phyloP scores from a whole-genome alignment of 2,888 invertebrate species.

The Chymomyza amoena region DNA sequence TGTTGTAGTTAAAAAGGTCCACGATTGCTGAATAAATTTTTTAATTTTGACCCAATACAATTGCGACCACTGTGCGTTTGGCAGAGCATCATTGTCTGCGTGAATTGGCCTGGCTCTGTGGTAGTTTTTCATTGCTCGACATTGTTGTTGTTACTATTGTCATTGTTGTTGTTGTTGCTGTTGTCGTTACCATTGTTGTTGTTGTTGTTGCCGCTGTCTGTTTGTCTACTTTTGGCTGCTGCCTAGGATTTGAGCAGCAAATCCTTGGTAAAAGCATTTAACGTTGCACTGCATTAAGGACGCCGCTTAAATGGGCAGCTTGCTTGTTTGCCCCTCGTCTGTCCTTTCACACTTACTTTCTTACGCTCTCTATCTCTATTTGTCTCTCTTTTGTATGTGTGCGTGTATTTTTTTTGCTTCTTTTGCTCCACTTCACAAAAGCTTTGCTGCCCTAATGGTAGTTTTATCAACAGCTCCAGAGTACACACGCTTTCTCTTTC shows the following conservation, averaged over 20 bases:
- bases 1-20: too few relatives aligned
- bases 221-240: constrained; percentile 36
- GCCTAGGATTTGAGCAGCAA: constrained; percentile 60
- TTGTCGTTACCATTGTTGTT: constrained; percentile 20
- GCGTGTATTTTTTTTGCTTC: constrained; percentile 1
- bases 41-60: too few relatives aligned
- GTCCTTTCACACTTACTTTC: constrained; percentile 5
- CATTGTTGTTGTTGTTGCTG: constrained; percentile 51
- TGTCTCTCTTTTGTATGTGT: neutral
- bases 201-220: constrained; percentile 25
- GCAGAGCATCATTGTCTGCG: neutral
- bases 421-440: neutral
- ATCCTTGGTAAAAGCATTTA: constrained; percentile 75
- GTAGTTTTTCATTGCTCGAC: constrained; percentile 48
- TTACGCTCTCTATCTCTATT: neutral
- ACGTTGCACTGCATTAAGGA: constrained; percentile 70
- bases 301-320: constrained; percentile 18
- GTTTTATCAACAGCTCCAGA: neutral
- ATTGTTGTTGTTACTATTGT: constrained; percentile 46
- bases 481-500: constrained; percentile 14
- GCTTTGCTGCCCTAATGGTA: neutral
- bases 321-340: constrained; percentile 37
- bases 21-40: too few relatives aligned
- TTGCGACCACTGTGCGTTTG: neutral
- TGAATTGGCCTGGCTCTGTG: constrained; percentile 2